Percentiles rank a stretch among this genome's conserved stretches.
Evolutionary conservation across 2,797 vertebrate species (phyloP).

Genomic region (Chloroceryle inda): DNA sequence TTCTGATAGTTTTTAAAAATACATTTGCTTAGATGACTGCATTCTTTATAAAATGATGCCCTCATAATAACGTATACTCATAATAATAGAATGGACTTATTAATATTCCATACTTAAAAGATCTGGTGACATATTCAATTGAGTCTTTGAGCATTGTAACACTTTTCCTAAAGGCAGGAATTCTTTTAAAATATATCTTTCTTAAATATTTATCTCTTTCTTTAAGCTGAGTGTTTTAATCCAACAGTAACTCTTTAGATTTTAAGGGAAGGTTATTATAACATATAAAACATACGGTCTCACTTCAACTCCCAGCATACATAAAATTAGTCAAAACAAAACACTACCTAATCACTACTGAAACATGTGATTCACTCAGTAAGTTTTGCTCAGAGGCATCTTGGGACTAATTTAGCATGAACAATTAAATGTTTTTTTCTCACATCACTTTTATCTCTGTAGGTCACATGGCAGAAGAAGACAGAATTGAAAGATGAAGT

Average conservation of each 20-base stretch:
- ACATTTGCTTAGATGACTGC: background rate
- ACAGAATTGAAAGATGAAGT: background rate
- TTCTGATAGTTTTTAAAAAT: constrained; percentile 5
- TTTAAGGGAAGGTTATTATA: constrained; percentile 48
- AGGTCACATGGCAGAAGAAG: background rate
- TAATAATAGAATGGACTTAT: background rate
- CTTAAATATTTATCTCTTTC: constrained; percentile 40
- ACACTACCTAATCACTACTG: background rate
- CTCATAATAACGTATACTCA: background rate
- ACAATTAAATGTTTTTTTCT: constrained; percentile 14
- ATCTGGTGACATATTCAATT: background rate
- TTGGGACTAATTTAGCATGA: constrained; percentile 61
- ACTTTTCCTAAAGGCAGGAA: constrained; percentile 15
- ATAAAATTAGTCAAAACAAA: constrained; percentile 46
- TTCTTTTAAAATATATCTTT: constrained; percentile 15
- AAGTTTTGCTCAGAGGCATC: constrained; percentile 61
- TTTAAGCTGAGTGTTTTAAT: constrained; percentile 10
- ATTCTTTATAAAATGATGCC: background rate
- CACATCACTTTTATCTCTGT: constrained; percentile 9
- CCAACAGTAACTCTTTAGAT: background rate
- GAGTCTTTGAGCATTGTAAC: constrained; percentile 1
- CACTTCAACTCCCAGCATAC: background rate
- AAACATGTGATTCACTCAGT: constrained; percentile 46
- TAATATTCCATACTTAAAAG: constrained; percentile 18
- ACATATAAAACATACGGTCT: constrained; percentile 43